A percentile compares a stretch with the other conserved stretches of the same genome.
Conservation (phyloP, 2,797 vertebrate species). For the Dryobates pubescens region DNA sequence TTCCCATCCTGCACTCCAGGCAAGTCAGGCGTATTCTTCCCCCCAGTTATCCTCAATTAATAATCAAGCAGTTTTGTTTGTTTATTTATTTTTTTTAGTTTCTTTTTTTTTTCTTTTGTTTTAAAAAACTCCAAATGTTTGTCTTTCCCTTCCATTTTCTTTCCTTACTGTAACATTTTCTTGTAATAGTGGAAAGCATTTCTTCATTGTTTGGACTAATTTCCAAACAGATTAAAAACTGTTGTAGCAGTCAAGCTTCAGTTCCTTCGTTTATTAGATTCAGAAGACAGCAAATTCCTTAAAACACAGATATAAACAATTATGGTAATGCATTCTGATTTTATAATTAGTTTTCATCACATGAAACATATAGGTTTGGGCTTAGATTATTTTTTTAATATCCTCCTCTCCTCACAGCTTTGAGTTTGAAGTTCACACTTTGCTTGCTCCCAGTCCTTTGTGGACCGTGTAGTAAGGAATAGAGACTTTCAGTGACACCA, state of each 20-base stretch:
- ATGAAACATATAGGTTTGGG: conserved; percentile 39
- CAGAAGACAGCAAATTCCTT: conserved; percentile 83
- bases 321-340: conserved; percentile 78
- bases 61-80: neutral
- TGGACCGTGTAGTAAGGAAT: neutral
- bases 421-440: neutral
- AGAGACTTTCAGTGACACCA: neutral
- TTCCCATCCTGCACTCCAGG: neutral
- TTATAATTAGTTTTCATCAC: conserved; percentile 79
- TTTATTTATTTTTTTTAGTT: neutral
- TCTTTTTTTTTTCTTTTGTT: neutral
- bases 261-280: conserved; percentile 81
- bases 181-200: conserved; percentile 71
- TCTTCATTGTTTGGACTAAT: conserved; percentile 80
- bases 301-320: conserved; percentile 82
- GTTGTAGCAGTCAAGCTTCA: conserved; percentile 81
- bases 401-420: neutral
- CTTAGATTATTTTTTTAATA: neutral
- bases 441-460: neutral
- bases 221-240: conserved; percentile 82
- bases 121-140: neutral
- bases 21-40: neutral
- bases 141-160: conserved; percentile 25
- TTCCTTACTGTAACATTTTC: conserved; percentile 59
- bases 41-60: conserved; percentile 7